These are phyloP conservation scores for human DNA, from an alignment of 2,113 vertebrate species.

Conservation along the genomic window GRCh38 chr12:114411001-114411500, in stretches of 20 bases:
- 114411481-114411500: not conserved
- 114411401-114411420: not conserved
- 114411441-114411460: not conserved
- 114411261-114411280: conserved; percentile 65
- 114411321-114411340: not conserved
- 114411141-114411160: conserved; percentile 75
- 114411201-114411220: conserved; percentile 68
- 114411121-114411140: conserved; percentile 72
- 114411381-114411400: not conserved
- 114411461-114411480: not conserved
- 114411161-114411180: conserved; percentile 77
- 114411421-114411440: not conserved
- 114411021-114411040: conserved; percentile 19
- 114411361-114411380: conserved; percentile 23
- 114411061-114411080: conserved; percentile 60
- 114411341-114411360: not conserved
- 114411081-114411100: conserved; percentile 7
- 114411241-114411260: conserved; percentile 71
- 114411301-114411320: not conserved
- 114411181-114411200: not conserved
- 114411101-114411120: conserved; percentile 77
- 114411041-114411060: not conserved
- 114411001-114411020: not conserved
- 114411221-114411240: conserved; percentile 78
- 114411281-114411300: not conserved